A percentile compares a stretch with the other conserved stretches of the same genome.
phyloP scores from a whole-genome alignment of 2,797 vertebrate species.

The Remorina albescens region DNA sequence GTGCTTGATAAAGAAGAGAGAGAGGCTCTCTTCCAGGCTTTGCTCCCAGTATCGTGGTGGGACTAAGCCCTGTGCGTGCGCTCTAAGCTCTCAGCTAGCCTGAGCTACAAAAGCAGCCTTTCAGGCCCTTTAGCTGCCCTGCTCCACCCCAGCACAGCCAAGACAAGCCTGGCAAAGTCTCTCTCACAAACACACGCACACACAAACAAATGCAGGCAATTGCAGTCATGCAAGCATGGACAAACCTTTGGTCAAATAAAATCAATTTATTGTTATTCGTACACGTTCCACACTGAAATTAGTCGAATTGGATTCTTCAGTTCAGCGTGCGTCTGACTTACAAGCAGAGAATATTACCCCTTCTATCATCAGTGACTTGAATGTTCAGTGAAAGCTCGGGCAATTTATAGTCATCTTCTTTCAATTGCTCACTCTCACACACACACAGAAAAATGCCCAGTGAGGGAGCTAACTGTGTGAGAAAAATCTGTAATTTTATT shows the following conservation, averaged over 20 bases:
- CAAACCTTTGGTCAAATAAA: background rate
- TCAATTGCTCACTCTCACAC: constrained; percentile 25
- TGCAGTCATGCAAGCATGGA: constrained; percentile 31
- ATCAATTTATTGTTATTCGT: background rate
- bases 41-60: constrained; percentile 68
- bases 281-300: background rate
- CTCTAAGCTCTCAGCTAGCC: constrained; percentile 65
- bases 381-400: constrained; percentile 44
- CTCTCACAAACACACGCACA: constrained; percentile 28
- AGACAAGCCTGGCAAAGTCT: constrained; percentile 58
- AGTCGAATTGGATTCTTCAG: constrained; percentile 12
- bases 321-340: constrained; percentile 48
- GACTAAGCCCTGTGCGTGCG: constrained; percentile 78
- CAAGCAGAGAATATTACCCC: constrained; percentile 40
- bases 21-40: constrained; percentile 59
- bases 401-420: constrained; percentile 54
- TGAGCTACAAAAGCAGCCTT: constrained; percentile 78
- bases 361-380: constrained; percentile 52
- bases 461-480: constrained; percentile 66
- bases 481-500: constrained; percentile 79
- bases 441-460: constrained; percentile 36
- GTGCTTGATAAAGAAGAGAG: constrained; percentile 54
- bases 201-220: constrained; percentile 45
- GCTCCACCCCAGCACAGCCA: constrained; percentile 68
- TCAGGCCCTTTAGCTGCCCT: constrained; percentile 72